These are phyloP conservation scores for Geophilus truncorum DNA, from an alignment of 2,888 invertebrate species.

Conservation along the genomic window DNA sequence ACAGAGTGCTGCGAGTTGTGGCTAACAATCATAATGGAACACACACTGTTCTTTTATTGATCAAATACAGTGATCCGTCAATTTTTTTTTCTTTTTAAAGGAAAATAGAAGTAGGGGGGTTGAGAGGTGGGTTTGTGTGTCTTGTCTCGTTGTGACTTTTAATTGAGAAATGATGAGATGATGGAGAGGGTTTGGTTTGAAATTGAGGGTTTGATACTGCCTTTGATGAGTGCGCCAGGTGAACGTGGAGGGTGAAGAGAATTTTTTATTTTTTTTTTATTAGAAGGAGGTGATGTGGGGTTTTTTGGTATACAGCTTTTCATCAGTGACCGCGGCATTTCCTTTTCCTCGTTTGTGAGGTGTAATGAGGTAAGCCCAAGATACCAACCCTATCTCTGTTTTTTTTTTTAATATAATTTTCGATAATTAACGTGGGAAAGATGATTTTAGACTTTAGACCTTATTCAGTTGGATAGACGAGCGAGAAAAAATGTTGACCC, in stretches of 20 bases:
- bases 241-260: neutral
- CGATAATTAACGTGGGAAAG: no score
- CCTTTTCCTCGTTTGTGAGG: no score
- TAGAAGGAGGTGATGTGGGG: no score
- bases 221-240: neutral
- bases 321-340: neutral
- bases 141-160: neutral
- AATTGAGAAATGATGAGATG: neutral
- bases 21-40: neutral
- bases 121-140: no score
- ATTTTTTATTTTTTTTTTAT: no score
- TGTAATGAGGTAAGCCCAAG: no score
- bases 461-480: no score
- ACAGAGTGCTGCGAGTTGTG: neutral
- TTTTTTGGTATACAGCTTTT: neutral
- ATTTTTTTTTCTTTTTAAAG: neutral
- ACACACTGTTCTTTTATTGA: neutral
- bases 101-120: no score
- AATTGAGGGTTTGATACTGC: neutral
- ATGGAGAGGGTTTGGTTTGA: neutral
- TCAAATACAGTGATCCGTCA: neutral
- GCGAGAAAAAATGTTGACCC: no score
- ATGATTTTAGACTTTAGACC: no score
- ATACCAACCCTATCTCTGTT: neutral
- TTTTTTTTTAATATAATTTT: neutral